Percentiles rank a stretch among this genome's conserved stretches.
Conservation (phyloP, 1,140 invertebrate genomes). For the Drosophila punjabiensis region DNA sequence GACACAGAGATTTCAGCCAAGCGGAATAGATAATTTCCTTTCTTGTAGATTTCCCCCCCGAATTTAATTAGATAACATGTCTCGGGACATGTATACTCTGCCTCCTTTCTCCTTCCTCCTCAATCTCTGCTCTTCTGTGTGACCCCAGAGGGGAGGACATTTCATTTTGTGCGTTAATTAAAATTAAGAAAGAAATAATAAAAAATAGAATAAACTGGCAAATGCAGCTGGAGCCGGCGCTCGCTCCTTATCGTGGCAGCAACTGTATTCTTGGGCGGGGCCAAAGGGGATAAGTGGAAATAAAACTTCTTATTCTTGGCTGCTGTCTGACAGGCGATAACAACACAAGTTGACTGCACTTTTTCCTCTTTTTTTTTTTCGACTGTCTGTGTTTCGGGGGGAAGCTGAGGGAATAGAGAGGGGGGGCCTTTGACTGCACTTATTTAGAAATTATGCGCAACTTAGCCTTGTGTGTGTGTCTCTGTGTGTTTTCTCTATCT, state of each 20-base stretch:
- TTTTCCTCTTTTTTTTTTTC: constrained; percentile 5
- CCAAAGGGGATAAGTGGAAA: constrained; percentile 13
- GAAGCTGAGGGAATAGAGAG: neutral
- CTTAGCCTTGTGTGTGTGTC: constrained; percentile 35
- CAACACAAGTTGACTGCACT: constrained; percentile 74
- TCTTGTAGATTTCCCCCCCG: constrained; percentile 11
- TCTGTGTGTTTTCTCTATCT: constrained; percentile 11
- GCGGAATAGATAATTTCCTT: constrained; percentile 26
- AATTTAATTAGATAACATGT: constrained; percentile 72
- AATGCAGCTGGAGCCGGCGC: constrained; percentile 44
- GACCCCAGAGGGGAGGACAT: constrained; percentile 10
- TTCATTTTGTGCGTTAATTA: constrained; percentile 71
- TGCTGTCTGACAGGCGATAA: constrained; percentile 63
- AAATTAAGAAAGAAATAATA: constrained; percentile 59
- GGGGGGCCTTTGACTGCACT: constrained; percentile 32
- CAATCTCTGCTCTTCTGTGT: constrained; percentile 6
- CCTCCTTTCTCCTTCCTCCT: neutral
- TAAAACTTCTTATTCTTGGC: constrained; percentile 62
- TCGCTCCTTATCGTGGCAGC: constrained; percentile 26
- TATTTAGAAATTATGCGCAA: constrained; percentile 80
- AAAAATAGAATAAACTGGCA: constrained; percentile 51
- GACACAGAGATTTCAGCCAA: constrained; percentile 13
- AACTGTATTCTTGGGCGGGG: constrained; percentile 5
- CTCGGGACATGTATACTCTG: constrained; percentile 32
- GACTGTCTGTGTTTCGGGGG: constrained; percentile 19